Base-by-base conservation (phyloP, 1,140 invertebrate genomes). In the Procambarus clarkii region DNA sequence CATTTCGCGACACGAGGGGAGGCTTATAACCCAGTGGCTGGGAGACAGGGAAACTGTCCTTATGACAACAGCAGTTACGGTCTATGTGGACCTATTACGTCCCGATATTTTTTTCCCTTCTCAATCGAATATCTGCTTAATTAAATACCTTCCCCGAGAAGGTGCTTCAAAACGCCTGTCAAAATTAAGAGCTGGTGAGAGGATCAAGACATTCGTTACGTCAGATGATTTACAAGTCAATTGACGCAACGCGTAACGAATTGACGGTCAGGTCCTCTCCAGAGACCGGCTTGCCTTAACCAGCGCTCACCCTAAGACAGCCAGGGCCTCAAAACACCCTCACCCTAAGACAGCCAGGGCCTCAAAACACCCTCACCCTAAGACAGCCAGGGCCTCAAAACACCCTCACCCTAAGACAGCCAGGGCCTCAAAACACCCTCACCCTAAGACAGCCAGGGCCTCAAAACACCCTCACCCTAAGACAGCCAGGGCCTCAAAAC, bases 161-260 rank as follows among this genome's bases (percentile, higher is more conserved):
- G 81, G 81, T 83, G 54, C 58, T 45, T 83, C 34, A 83, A 69
- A 69, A 69, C 58, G 34, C 58, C 60, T 83, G 11, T 46, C 46
- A 83, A 54, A 34, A 45, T 83, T 44, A 83, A 83, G 81, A 83
- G 60, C 21, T 64, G 81, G 81, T 50, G 81, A 83, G 58, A 45
- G 21, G 81, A 83, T 83, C 81, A 69, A 83, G 81, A 83, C 81
- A 83, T 83, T 64, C 46, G 58, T 83, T 83, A 69, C 54, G 69
- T 64, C 54, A 21, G 54, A 64, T 83, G 81, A 83, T 83, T 69
- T 83, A 83, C 3, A 34, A 46, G 58, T 3, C 58, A 54, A 64
- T 34, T 69, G 81, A 83, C 81, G 81, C 44, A 83, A 46, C 58
- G 81, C 81, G 81, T 83, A 58, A 83, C 81, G 69, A 83, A 83